Percentiles rank a stretch among this genome's conserved stretches.
phyloP scores from a whole-genome alignment of 1,140 invertebrate genomes.

The Diabrotica undecimpunctata region DNA sequence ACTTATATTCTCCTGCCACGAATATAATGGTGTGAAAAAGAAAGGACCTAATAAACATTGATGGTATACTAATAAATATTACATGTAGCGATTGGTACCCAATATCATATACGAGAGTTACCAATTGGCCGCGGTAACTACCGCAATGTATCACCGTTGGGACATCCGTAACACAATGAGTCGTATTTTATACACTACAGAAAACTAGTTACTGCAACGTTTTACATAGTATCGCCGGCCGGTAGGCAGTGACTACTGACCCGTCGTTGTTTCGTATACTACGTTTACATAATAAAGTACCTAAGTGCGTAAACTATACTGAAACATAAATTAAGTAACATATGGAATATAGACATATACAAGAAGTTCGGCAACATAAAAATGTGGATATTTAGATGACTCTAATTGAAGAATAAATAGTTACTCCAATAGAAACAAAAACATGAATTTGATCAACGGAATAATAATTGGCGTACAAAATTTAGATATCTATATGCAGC shows the following conservation, averaged over 20 bases:
- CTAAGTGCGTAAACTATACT: no score
- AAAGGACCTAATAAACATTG: neutral
- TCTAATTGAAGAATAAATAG: no score
- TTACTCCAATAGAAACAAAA: no score
- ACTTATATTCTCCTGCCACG: neutral
- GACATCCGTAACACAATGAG: constrained; percentile 39
- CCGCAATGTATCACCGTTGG: constrained; percentile 36
- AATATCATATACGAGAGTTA: constrained; percentile 11
- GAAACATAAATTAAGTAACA: no score
- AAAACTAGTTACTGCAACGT: constrained; percentile 37
- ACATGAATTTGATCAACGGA: no score
- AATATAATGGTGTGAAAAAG: constrained; percentile 1
- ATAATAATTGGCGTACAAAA: no score
- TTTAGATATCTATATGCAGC: no score
- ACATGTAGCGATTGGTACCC: neutral
- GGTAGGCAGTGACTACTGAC: neutral
- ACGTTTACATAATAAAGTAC: no score
- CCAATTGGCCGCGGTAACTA: constrained; percentile 38
- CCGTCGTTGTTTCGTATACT: no score
- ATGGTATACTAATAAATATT: neutral
- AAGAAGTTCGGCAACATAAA: no score
- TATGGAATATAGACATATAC: no score
- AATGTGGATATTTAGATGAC: no score
- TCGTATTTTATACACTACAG: constrained; percentile 38
- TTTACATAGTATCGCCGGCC: constrained; percentile 30